These are phyloP conservation scores for Laticauda colubrina DNA, from an alignment of 2,113 vertebrate genomes.

Conservation along the genomic window DNA sequence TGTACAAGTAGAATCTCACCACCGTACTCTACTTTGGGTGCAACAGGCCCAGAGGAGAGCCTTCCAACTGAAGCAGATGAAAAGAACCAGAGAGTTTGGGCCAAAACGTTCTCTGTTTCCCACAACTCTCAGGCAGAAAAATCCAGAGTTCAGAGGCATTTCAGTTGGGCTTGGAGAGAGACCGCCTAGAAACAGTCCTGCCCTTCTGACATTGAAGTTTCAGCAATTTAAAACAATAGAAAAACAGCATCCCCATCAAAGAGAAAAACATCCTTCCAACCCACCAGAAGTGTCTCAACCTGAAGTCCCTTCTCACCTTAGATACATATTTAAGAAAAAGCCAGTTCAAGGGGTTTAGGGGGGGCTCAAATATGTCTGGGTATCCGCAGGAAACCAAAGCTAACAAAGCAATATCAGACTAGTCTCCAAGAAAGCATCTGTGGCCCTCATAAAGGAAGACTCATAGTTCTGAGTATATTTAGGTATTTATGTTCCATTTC, in stretches of 20 bases:
- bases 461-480: background rate
- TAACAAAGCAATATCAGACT: background rate
- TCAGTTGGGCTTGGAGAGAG: background rate
- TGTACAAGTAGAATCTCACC: background rate
- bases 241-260: background rate
- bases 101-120: background rate
- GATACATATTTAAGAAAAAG: background rate
- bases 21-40: conserved; percentile 15
- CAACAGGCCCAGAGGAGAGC: conserved; percentile 41
- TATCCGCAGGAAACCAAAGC: background rate
- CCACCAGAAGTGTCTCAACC: background rate
- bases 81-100: background rate
- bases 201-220: background rate
- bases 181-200: too few species aligned
- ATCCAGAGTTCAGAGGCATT: background rate
- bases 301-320: background rate
- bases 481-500: background rate
- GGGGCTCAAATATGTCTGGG: background rate
- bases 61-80: background rate
- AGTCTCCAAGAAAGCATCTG: background rate
- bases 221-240: background rate
- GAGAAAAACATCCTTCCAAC: background rate
- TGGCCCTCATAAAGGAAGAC: background rate
- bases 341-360: background rate
- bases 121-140: background rate